Percentiles rank a stretch among this genome's conserved stretches.
Evolutionary conservation across 1,140 invertebrate species (phyloP).

Genomic region (Hyposmocoma kahamanoa): DNA sequence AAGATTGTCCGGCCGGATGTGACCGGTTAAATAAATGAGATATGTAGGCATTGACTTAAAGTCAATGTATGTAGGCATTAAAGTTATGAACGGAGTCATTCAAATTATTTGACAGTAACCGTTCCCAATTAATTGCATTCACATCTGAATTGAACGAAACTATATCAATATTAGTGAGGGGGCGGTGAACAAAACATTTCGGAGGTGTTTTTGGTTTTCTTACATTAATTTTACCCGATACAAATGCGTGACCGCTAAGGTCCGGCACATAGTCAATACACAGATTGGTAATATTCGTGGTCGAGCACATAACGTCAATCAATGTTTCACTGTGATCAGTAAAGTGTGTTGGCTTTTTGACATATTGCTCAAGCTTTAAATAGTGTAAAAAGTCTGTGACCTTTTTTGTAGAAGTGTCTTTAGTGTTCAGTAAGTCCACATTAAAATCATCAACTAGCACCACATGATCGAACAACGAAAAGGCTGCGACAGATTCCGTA

Average conservation of each 20-base stretch:
- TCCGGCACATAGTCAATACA: neutral
- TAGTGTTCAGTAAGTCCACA: too few relatives aligned
- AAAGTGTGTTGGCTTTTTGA: neutral
- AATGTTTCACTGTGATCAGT: neutral
- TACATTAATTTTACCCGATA: neutral
- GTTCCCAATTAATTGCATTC: neutral
- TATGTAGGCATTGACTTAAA: too few relatives aligned
- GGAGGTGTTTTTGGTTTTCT: neutral
- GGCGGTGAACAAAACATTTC: neutral
- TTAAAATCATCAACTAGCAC: neutral
- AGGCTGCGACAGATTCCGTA: neutral
- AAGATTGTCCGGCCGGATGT: too few relatives aligned
- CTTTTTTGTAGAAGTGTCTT: neutral
- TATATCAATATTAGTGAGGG: neutral
- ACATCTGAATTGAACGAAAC: neutral
- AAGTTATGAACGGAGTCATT: neutral
- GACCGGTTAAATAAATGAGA: too few relatives aligned
- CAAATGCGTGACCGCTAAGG: neutral
- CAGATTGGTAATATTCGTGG: neutral
- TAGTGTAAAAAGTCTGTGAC: neutral
- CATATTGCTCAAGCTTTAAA: neutral
- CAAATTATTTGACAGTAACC: neutral
- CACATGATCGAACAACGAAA: neutral
- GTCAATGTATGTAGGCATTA: neutral
- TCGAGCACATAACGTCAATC: constrained; percentile 1